Evolutionary conservation across 2,888 invertebrate genomes (phyloP).

Genomic region (Gymnocheta viridis): DNA sequence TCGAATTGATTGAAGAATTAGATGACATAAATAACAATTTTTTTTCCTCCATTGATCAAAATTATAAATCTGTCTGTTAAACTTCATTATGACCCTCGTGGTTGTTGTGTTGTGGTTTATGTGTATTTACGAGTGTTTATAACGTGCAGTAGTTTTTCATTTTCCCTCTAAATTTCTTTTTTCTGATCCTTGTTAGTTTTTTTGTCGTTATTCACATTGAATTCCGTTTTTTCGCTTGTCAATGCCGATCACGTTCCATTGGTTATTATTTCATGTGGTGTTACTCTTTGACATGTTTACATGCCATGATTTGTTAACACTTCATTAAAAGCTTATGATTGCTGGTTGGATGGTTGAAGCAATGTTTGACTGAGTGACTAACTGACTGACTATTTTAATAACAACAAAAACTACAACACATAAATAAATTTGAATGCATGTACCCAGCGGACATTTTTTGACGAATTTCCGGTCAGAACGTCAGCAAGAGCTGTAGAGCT

Average conservation of each 20-base stretch:
- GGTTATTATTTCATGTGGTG: constrained; percentile 56
- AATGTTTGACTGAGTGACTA: constrained; percentile 22
- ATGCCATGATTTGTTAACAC: constrained; percentile 70
- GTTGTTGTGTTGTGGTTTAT: no score
- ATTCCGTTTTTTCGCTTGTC: constrained; percentile 36
- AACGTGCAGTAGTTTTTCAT: constrained; percentile 8
- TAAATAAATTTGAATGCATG: no score
- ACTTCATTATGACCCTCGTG: no score
- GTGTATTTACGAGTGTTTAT: not conserved
- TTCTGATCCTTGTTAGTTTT: not conserved
- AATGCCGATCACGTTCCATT: constrained; percentile 64
- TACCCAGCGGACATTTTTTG: no score
- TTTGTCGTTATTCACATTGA: not conserved
- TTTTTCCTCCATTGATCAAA: no score
- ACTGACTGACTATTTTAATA: constrained; percentile 4
- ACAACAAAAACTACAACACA: constrained; percentile 12
- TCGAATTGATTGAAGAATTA: no score
- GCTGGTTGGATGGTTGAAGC: constrained; percentile 18
- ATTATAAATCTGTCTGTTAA: no score
- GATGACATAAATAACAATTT: no score
- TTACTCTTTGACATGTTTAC: constrained; percentile 69
- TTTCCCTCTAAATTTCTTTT: not conserved
- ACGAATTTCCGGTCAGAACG: no score
- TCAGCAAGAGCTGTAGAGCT: no score
- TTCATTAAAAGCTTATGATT: constrained; percentile 70